Percentiles rank a stretch among this genome's conserved stretches.
These are phyloP conservation scores for Drosophila macrothrix DNA, from an alignment of 2,888 invertebrate species.

Conservation along the genomic window DNA sequence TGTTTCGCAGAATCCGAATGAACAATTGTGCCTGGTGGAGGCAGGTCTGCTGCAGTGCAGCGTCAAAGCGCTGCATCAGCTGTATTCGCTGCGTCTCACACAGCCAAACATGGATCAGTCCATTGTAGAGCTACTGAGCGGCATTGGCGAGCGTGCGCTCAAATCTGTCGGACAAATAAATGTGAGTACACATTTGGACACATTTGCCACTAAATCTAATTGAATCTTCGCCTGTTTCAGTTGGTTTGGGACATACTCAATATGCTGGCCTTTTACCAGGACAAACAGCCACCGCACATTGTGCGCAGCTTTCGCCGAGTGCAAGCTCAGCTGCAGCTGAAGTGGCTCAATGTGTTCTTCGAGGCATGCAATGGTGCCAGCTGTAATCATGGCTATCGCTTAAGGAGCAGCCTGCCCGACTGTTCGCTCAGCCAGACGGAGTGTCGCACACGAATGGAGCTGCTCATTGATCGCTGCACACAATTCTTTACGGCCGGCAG, in stretches of 20 bases:
- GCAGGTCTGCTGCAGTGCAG: constrained; percentile 83
- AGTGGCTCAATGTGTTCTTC: constrained; percentile 82
- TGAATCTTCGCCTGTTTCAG: constrained; percentile 45
- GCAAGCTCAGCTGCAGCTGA: constrained; percentile 81
- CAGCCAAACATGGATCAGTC: constrained; percentile 75
- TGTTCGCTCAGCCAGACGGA: constrained; percentile 78
- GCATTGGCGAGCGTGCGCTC: constrained; percentile 80
- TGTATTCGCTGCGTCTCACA: constrained; percentile 70
- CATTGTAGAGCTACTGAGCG: constrained; percentile 75
- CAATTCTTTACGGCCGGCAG: constrained; percentile 82
- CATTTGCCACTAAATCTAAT: neutral
- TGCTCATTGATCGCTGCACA: constrained; percentile 83
- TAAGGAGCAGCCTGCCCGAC: constrained; percentile 61
- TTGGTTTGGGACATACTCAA: constrained; percentile 85
- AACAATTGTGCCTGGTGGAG: constrained; percentile 79
- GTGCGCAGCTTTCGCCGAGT: constrained; percentile 81
- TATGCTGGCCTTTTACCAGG: constrained; percentile 82
- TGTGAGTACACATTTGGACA: constrained; percentile 59
- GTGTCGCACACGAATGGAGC: constrained; percentile 83
- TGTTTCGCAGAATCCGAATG: constrained; percentile 72
- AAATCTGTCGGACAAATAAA: constrained; percentile 84
- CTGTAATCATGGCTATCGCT: constrained; percentile 31
- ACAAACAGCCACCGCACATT: constrained; percentile 76
- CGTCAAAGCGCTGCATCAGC: constrained; percentile 81
- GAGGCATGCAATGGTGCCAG: constrained; percentile 48